These are phyloP conservation scores for Acheta domesticus DNA, from an alignment of 2,888 invertebrate species.

Conservation along the genomic window DNA sequence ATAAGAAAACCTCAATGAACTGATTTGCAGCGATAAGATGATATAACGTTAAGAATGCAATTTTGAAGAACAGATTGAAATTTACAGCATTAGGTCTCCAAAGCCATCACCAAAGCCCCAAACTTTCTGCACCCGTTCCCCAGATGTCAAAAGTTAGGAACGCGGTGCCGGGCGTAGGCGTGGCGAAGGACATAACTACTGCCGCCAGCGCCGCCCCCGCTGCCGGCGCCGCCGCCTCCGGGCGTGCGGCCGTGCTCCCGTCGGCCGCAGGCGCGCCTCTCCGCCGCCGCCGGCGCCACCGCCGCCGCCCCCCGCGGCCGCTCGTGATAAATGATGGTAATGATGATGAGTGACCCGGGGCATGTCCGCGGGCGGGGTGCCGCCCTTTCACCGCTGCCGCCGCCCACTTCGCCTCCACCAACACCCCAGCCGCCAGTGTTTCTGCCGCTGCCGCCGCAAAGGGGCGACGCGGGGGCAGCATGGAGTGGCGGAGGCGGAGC, in stretches of 20 bases:
- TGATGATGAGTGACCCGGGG: constrained; percentile 7
- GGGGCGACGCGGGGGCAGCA: background rate
- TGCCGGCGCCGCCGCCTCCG: background rate
- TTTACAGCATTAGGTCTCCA: too few relatives aligned
- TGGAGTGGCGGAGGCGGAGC: background rate
- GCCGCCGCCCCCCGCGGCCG: background rate
- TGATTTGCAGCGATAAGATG: too few relatives aligned
- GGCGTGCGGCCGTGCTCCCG: constrained; percentile 1
- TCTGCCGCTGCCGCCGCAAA: too few relatives aligned
- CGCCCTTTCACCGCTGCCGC: background rate
- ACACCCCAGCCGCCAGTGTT: too few relatives aligned
- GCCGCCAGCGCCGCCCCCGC: background rate
- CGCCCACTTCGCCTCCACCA: background rate
- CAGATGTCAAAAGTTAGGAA: too few relatives aligned
- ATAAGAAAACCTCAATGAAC: too few relatives aligned
- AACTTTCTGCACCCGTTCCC: too few relatives aligned
- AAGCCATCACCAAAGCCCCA: too few relatives aligned
- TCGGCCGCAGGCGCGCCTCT: background rate
- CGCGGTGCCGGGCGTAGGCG: background rate
- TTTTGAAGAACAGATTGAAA: too few relatives aligned
- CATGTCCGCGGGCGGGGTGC: background rate
- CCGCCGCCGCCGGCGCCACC: background rate
- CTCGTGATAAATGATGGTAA: background rate
- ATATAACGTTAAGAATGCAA: too few relatives aligned
- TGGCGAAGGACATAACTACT: background rate